These are phyloP conservation scores for Formica aserva DNA, from an alignment of 2,888 invertebrate species.

Conservation along the genomic window DNA sequence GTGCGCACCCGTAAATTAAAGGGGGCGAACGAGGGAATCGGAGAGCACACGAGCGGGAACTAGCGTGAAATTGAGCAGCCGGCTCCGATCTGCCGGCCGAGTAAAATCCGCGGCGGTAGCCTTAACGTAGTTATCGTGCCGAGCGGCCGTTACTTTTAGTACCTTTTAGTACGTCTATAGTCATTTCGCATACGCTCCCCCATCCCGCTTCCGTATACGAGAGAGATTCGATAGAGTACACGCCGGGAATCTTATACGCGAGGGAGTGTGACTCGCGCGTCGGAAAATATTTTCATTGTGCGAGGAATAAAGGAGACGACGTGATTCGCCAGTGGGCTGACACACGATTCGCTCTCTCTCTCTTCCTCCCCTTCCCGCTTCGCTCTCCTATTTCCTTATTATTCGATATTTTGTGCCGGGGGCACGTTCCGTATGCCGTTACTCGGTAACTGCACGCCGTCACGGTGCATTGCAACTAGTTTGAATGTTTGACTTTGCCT, in stretches of 20 bases:
- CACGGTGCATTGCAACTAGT: conserved; percentile 76
- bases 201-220: conserved; percentile 34
- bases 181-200: conserved; percentile 14
- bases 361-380: background rate
- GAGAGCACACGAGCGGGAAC: conserved; percentile 14
- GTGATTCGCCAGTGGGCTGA: conserved; percentile 71
- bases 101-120: conserved; percentile 23
- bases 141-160: conserved; percentile 49
- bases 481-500: conserved; percentile 68
- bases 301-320: conserved; percentile 65
- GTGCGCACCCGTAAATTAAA: conserved; percentile 30
- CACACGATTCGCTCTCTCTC: conserved; percentile 45
- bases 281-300: conserved; percentile 61
- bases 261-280: conserved; percentile 15
- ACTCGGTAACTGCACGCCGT: conserved; percentile 73
- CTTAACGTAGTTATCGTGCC: conserved; percentile 53
- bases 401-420: conserved; percentile 82
- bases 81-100: background rate
- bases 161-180: conserved; percentile 23
- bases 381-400: conserved; percentile 76
- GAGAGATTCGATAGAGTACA: background rate
- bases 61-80: conserved; percentile 36
- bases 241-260: conserved; percentile 57
- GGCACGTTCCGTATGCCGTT: conserved; percentile 82
- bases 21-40: background rate